These are phyloP conservation scores for Tuta absoluta DNA, from an alignment of 2,888 invertebrate genomes.

Conservation along the genomic window DNA sequence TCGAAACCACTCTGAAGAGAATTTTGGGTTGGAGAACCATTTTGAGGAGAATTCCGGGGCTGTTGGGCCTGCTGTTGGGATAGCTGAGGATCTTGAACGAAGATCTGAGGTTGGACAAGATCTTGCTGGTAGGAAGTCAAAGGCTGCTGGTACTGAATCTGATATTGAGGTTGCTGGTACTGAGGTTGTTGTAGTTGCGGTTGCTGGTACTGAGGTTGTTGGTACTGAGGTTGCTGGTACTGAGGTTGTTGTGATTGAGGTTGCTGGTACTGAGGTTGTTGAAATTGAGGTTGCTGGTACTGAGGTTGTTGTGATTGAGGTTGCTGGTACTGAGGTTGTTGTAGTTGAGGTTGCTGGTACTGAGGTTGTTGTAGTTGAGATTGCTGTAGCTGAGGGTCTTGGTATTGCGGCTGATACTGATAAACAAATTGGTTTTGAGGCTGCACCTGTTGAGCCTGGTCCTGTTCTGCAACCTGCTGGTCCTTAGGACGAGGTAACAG, in stretches of 20 bases:
- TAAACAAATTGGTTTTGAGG: slow-evolving; percentile 39
- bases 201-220: slow-evolving; percentile 37
- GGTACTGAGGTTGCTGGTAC: slow-evolving; percentile 37
- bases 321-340: slow-evolving; percentile 31
- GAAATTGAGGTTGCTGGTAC: slow-evolving; percentile 41
- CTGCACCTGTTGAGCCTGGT: slow-evolving; percentile 22
- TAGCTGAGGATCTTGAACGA: slow-evolving; percentile 22
- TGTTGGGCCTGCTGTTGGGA: slow-evolving; percentile 34
- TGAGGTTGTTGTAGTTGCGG: slow-evolving; percentile 35
- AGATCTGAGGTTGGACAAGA: slow-evolving; percentile 22
- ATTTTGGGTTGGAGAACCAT: slow-evolving; percentile 55
- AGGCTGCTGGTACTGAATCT: slow-evolving; percentile 36
- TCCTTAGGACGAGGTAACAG: slow-evolving; percentile 28
- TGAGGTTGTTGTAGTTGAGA: slow-evolving; percentile 32
- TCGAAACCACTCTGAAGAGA: slow-evolving; percentile 67
- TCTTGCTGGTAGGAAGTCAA: slow-evolving; percentile 29
- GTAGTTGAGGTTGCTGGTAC: slow-evolving; percentile 40
- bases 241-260: slow-evolving; percentile 36
- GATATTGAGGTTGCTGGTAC: slow-evolving; percentile 35
- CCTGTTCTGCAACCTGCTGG: slow-evolving; percentile 29
- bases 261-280: slow-evolving; percentile 31
- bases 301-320: slow-evolving; percentile 34
- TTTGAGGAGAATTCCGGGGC: slow-evolving; percentile 57
- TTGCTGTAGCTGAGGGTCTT: slow-evolving; percentile 36
- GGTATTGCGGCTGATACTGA: slow-evolving; percentile 35